phyloP scores from a whole-genome alignment of 2,888 invertebrate species.

The Eupithecia insigniata region DNA sequence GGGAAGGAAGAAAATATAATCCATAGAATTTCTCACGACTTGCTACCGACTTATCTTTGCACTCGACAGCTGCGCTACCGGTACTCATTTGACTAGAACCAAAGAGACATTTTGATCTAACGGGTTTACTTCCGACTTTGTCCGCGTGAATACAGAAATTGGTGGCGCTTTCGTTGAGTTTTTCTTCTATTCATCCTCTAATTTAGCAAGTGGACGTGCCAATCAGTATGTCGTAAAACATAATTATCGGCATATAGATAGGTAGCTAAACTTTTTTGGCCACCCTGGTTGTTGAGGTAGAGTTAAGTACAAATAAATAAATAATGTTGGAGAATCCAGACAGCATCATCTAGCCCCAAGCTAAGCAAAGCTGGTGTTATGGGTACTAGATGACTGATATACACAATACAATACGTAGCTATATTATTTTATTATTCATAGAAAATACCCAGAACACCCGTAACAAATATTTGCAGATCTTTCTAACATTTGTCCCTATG shows the following conservation, averaged over 20 bases:
- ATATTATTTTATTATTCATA: no score
- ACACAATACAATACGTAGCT: no score
- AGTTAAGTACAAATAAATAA: no score
- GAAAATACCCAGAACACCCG: no score
- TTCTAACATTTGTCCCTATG: no score
- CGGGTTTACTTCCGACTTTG: background rate
- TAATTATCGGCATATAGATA: background rate
- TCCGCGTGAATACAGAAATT: background rate
- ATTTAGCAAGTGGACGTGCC: background rate
- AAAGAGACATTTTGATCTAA: background rate
- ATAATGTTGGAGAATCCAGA: no score
- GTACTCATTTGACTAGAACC: background rate
- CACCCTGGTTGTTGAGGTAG: background rate
- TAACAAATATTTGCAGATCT: no score
- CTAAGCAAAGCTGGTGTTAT: no score
- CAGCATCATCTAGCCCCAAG: no score
- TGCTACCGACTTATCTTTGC: slow-evolving; percentile 3
- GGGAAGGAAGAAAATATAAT: background rate
- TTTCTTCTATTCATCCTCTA: background rate
- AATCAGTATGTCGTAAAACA: background rate
- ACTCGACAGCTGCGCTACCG: background rate
- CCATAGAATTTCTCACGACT: background rate
- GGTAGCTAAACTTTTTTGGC: background rate
- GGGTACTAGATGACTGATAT: no score
- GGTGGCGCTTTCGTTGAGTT: background rate